Evolutionary conservation across 2,888 invertebrate genomes (phyloP), one percentile per base, ranked within the genome.

Genomic region (Cephus runcator): DNA sequence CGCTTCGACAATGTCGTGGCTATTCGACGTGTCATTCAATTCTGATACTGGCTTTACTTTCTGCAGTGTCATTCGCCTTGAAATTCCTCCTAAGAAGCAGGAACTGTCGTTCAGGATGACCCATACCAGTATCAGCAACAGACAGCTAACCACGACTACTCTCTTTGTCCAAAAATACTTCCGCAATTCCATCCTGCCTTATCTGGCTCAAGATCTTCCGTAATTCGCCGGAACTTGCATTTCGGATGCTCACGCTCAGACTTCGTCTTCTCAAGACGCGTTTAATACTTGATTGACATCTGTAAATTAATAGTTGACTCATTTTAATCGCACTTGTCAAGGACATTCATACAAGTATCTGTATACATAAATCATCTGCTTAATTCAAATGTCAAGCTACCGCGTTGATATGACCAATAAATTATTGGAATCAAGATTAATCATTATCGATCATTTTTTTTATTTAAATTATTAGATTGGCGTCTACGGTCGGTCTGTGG

Each of bases 71-170:
- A 85, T 84, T 80, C 82, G 87, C 4, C 83, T 83, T 33, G 89
- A 83, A n/a, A 88, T 76, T 23, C 87, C 84, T 23, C 84, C 87
- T 75, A 90, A 82, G 23, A 88, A 78, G 77, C 89, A 87, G 23
- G 85, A 86, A 76, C 87, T 87, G 77, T 89, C 87, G 77, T 88
- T 82, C 71, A 90, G 77, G 76, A 86, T 75, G 73, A 89, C 84
- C 89, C 89, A 88, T 34, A 87, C 34, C 4, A 90, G 82, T n/a
- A 85, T 83, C 34, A 87, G 30, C 12, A 88, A 33, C 69, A 88
- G 84, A 76, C 85, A 87, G 15, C 75, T 80, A 34, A 85, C 73
- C 34, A 85, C 73, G 68, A 81, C 69, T 35, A 82, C 73, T 76
- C 82, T 83, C 69, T 82, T 85, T 30, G 82, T 81, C 82, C 83